phyloP scores from a whole-genome alignment of 2,888 invertebrate genomes.

The Argyresthia goedartella region DNA sequence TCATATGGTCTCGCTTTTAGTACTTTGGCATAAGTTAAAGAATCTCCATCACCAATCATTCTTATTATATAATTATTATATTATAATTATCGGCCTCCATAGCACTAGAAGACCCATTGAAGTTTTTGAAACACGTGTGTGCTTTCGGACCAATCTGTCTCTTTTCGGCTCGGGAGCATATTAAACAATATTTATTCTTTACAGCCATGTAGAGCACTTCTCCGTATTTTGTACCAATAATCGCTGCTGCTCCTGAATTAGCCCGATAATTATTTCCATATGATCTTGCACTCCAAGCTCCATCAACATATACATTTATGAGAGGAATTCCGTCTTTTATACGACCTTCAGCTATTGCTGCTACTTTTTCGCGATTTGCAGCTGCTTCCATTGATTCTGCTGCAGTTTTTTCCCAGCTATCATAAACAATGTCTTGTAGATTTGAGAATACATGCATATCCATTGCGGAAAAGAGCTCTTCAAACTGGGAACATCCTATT shows the following conservation, averaged over 20 bases:
- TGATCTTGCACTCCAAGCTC: slow-evolving; percentile 6
- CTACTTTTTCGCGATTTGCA: not conserved
- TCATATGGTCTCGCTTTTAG: slow-evolving; percentile 10
- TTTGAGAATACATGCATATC: slow-evolving; percentile 11
- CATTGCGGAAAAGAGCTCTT: slow-evolving; percentile 11
- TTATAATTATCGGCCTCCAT: slow-evolving; percentile 12
- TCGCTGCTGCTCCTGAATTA: slow-evolving; percentile 5
- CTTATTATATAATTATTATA: slow-evolving; percentile 11
- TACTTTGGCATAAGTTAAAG: slow-evolving; percentile 11
- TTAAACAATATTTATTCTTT: slow-evolving; percentile 9
- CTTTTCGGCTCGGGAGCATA: slow-evolving; percentile 7
- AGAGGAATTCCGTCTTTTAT: slow-evolving; percentile 3
- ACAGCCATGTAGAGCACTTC: slow-evolving; percentile 6
- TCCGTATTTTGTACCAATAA: slow-evolving; percentile 4
- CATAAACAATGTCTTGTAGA: slow-evolving; percentile 5
- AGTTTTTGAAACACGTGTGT: slow-evolving; percentile 10
- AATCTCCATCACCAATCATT: slow-evolving; percentile 10
- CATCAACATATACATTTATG: slow-evolving; percentile 5
- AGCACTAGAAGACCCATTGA: slow-evolving; percentile 8
- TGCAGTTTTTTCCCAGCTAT: slow-evolving; percentile 6
- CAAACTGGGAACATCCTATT: slow-evolving; percentile 13
- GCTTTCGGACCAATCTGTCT: not conserved
- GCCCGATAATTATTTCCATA: slow-evolving; percentile 7
- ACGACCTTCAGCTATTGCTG: slow-evolving; percentile 1
- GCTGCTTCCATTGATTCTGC: slow-evolving; percentile 1